phyloP scores from a whole-genome alignment of 2,797 vertebrate species.

The Ctenopoma kingsleyae region DNA sequence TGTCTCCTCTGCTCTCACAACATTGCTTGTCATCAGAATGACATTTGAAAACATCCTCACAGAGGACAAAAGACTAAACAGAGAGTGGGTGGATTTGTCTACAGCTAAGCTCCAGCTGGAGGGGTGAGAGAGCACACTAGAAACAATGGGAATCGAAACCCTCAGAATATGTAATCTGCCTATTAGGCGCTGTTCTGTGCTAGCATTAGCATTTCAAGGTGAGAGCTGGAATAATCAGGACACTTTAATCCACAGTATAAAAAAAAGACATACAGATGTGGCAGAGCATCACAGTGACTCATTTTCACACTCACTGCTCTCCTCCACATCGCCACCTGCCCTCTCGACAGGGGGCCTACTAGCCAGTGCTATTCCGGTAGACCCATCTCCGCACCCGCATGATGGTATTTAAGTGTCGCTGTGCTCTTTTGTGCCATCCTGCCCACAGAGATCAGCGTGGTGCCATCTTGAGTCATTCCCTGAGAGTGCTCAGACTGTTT shows the following conservation, averaged over 20 bases:
- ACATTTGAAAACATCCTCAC: slow-evolving; percentile 82
- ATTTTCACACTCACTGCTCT: slow-evolving; percentile 51
- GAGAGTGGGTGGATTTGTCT: slow-evolving; percentile 77
- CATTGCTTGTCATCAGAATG: slow-evolving; percentile 79
- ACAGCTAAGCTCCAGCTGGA: slow-evolving; percentile 71
- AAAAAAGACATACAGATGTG: slow-evolving; percentile 53
- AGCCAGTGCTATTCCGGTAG: slow-evolving; percentile 71
- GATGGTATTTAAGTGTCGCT: slow-evolving; percentile 63
- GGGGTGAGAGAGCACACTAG: slow-evolving; percentile 63
- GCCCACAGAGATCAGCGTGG: slow-evolving; percentile 49
- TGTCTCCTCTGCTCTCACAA: slow-evolving; percentile 67
- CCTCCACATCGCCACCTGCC: slow-evolving; percentile 75
- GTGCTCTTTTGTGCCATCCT: slow-evolving; percentile 42
- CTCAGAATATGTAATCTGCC: slow-evolving; percentile 77
- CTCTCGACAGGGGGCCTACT: slow-evolving; percentile 58
- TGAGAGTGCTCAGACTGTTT: slow-evolving; percentile 48
- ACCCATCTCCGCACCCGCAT: slow-evolving; percentile 33
- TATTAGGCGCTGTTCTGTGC: slow-evolving; percentile 67
- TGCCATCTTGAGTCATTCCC: slow-evolving; percentile 65
- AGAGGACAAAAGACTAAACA: slow-evolving; percentile 79
- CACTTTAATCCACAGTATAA: slow-evolving; percentile 31
- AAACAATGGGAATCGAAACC: slow-evolving; percentile 71
- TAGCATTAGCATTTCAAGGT: slow-evolving; percentile 80
- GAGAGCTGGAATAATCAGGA: slow-evolving; percentile 66
- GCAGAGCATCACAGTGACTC: slow-evolving; percentile 19